Evolutionary conservation across 2,888 invertebrate genomes (phyloP).

Genomic region (Mimachlamys varia): DNA sequence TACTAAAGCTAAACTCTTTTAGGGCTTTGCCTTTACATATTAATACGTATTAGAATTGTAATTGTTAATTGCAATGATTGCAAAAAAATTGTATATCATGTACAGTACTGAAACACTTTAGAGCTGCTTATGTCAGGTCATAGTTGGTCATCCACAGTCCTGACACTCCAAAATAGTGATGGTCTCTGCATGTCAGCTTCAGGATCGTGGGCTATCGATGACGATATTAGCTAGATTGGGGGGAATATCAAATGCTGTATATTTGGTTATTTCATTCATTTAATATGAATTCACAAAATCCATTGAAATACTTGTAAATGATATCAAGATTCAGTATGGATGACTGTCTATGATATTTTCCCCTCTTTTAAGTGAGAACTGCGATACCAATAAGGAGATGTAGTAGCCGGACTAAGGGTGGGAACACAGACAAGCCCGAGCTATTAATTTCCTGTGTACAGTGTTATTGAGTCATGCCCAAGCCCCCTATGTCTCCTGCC

Average conservation of each 20-base stretch:
- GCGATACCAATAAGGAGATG: neutral
- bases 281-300: neutral
- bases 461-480: neutral
- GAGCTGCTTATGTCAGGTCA: no score
- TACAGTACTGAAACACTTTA: no score
- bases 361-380: neutral
- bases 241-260: neutral
- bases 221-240: no score
- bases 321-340: neutral
- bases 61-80: no score
- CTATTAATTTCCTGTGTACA: neutral
- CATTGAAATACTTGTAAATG: neutral
- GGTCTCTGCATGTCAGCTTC: no score
- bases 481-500: neutral
- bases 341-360: slow-evolving; percentile 8
- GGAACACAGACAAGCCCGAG: neutral
- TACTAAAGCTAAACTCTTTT: no score
- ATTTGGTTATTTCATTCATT: neutral
- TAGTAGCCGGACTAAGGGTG: neutral
- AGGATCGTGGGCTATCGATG: no score
- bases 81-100: no score
- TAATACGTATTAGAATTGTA: no score
- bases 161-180: no score
- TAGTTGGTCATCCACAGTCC: no score
- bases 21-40: no score